Conservation (phyloP, 2,113 vertebrate species). For the Potamarius usumacintae region DNA sequence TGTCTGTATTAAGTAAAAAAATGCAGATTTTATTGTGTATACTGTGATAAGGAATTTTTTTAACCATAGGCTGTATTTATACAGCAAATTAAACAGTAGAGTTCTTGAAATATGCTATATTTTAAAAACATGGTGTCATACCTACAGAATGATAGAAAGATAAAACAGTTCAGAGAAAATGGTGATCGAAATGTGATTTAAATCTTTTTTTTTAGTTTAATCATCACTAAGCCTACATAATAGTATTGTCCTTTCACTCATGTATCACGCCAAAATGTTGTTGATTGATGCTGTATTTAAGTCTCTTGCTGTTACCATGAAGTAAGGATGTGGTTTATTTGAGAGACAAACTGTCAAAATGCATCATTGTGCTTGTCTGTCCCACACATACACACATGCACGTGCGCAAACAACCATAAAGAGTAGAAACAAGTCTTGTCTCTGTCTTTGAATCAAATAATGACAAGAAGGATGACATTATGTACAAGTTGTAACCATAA, state of each 20-base stretch:
- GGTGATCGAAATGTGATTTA: background rate
- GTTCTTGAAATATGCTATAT: background rate
- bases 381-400: background rate
- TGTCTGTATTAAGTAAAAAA: background rate
- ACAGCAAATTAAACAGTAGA: background rate
- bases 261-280: background rate
- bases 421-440: background rate
- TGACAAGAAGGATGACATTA: background rate
- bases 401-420: background rate
- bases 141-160: background rate
- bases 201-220: background rate
- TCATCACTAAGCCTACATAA: background rate
- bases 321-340: background rate
- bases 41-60: background rate
- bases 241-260: background rate
- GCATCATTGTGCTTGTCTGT: background rate
- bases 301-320: background rate
- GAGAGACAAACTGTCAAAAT: background rate
- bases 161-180: background rate
- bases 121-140: background rate
- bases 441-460: background rate
- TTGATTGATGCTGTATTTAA: background rate
- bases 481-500: background rate
- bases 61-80: background rate
- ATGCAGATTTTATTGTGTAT: background rate